A percentile compares a stretch with the other conserved stretches of the same genome.
These are phyloP conservation scores for Lipotes vexillifer DNA, from an alignment of 2,113 vertebrate genomes.

Conservation along the genomic window DNA sequence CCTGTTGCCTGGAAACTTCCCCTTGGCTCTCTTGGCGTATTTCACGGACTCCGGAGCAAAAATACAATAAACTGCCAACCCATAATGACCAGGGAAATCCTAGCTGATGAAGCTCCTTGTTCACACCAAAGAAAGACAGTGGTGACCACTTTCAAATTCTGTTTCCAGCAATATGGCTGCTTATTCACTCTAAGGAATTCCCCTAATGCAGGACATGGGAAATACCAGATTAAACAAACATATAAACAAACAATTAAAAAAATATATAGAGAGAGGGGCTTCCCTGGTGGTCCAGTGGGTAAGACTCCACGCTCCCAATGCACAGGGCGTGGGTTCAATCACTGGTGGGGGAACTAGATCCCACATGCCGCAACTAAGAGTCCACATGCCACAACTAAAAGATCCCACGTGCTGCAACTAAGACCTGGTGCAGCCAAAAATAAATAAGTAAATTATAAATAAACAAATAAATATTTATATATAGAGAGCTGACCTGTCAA, in stretches of 20 bases:
- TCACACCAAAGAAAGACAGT: not conserved
- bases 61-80: not conserved
- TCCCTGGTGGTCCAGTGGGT: too few relatives aligned
- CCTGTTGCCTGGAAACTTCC: not conserved
- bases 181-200: not conserved
- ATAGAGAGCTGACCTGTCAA: not conserved
- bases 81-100: not conserved
- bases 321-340: too few relatives aligned
- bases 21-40: not conserved
- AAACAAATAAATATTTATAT: not conserved
- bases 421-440: too few relatives aligned
- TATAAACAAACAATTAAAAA: not conserved
- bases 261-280: not conserved
- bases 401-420: too few relatives aligned
- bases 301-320: too few relatives aligned
- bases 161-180: not conserved
- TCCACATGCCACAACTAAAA: too few relatives aligned
- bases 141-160: not conserved
- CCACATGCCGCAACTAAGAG: too few relatives aligned
- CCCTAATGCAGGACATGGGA: not conserved
- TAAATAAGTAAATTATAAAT: not conserved
- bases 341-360: too few relatives aligned
- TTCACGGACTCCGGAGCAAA: not conserved
- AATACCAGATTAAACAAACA: not conserved
- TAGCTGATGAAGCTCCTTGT: not conserved